These are phyloP conservation scores for Champsocephalus gunnari DNA, from an alignment of 2,797 vertebrate genomes.

Conservation along the genomic window DNA sequence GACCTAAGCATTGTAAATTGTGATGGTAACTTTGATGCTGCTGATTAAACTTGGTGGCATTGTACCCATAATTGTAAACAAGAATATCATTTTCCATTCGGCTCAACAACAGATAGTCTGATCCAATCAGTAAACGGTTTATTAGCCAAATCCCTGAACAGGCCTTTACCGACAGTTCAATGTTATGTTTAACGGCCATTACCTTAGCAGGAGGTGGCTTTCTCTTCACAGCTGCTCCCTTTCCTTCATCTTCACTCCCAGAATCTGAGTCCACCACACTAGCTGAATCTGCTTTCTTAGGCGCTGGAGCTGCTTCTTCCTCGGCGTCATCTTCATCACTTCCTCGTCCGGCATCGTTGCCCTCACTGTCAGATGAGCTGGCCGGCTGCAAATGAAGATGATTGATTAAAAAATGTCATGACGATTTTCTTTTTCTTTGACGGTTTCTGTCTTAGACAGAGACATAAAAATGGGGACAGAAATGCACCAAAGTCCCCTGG, in stretches of 20 bases:
- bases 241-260: slow-evolving; percentile 88
- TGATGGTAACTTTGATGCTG: background rate
- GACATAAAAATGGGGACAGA: slow-evolving; percentile 8
- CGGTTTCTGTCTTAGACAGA: background rate
- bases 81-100: background rate
- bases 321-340: slow-evolving; percentile 85
- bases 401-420: background rate
- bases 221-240: slow-evolving; percentile 83
- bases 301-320: slow-evolving; percentile 75
- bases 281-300: slow-evolving; percentile 81
- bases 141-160: background rate
- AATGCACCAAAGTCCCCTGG: background rate
- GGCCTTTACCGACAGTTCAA: background rate
- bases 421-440: background rate
- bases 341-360: slow-evolving; percentile 85
- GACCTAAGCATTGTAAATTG: background rate
- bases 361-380: slow-evolving; percentile 96
- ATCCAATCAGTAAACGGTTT: background rate
- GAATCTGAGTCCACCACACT: slow-evolving; percentile 91
- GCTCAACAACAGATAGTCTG: background rate
- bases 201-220: slow-evolving; percentile 90
- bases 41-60: background rate
- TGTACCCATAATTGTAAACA: background rate
- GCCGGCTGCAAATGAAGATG: slow-evolving; percentile 82
- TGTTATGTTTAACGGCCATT: slow-evolving; percentile 10